These are phyloP conservation scores for Sardinella longiceps DNA, from an alignment of 2,797 vertebrate genomes.

Conservation along the genomic window DNA sequence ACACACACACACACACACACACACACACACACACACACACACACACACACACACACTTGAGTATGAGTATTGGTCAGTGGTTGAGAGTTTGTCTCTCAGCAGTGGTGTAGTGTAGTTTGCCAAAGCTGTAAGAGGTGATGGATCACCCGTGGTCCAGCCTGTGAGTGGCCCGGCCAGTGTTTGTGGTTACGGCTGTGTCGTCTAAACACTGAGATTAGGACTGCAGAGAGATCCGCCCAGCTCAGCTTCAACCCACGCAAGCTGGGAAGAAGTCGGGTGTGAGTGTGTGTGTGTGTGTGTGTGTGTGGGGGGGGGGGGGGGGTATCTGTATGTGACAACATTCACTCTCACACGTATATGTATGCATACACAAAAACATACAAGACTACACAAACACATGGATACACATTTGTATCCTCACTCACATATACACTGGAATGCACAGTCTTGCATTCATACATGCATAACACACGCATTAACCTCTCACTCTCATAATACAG, in stretches of 20 bases:
- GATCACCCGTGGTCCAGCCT: slow-evolving; percentile 54
- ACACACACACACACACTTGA: background rate
- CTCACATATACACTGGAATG: background rate
- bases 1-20: background rate
- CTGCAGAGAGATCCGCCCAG: slow-evolving; percentile 52
- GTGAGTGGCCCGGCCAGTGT: slow-evolving; percentile 54
- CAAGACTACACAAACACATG: background rate
- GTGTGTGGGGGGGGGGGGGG: no score
- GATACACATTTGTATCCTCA: background rate
- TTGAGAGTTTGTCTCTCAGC: background rate
- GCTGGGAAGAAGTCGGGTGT: background rate
- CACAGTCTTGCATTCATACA: background rate
- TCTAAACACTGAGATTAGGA: slow-evolving; percentile 64
- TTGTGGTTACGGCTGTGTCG: slow-evolving; percentile 55
- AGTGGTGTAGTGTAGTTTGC: slow-evolving; percentile 35
- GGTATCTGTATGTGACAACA: background rate
- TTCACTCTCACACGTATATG: background rate
- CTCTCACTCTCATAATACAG: background rate
- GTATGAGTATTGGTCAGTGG: no score
- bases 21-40: background rate
- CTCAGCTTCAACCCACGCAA: background rate
- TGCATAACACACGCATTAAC: background rate
- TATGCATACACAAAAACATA: background rate
- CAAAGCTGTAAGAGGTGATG: slow-evolving; percentile 56
- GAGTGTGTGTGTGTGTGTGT: no score